phyloP scores from a whole-genome alignment of 2,113 vertebrate species.

The Turdus rufiventris region DNA sequence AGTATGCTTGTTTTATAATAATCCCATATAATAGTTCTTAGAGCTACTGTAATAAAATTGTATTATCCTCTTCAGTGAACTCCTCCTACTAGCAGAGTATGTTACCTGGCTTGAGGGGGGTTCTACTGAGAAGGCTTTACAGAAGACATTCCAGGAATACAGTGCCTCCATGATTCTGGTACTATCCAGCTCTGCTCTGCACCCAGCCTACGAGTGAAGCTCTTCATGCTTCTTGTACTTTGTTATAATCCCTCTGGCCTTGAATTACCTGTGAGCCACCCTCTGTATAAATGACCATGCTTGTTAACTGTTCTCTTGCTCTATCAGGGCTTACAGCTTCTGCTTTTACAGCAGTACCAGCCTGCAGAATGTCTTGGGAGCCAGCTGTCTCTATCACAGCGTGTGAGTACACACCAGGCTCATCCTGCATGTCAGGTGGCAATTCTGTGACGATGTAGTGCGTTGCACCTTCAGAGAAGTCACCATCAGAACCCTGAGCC shows the following conservation, averaged over 20 bases:
- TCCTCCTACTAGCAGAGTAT: background rate
- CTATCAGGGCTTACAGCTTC: background rate
- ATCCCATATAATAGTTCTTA: background rate
- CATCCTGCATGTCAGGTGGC: constrained; percentile 81
- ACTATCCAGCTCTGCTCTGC: background rate
- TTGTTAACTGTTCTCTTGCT: constrained; percentile 67
- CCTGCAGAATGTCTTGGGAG: constrained; percentile 64
- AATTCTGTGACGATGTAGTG: constrained; percentile 96
- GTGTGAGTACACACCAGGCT: constrained; percentile 75
- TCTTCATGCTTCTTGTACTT: constrained; percentile 53
- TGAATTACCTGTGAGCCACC: constrained; percentile 68
- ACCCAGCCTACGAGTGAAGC: background rate
- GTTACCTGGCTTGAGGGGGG: background rate
- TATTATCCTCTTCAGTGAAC: background rate
- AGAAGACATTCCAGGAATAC: background rate
- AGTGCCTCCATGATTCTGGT: background rate
- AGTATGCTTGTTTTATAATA: background rate
- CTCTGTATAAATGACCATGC: constrained; percentile 88
- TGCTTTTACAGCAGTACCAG: constrained; percentile 31
- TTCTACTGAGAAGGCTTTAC: background rate
- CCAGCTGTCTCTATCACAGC: constrained; percentile 67
- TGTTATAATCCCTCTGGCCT: constrained; percentile 60
- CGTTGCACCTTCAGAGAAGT: constrained; percentile 76
- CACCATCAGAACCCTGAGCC: constrained; percentile 59
- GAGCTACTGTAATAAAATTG: background rate